Conservation (phyloP, 2,797 vertebrate genomes). For the Cheirogaleus major region DNA sequence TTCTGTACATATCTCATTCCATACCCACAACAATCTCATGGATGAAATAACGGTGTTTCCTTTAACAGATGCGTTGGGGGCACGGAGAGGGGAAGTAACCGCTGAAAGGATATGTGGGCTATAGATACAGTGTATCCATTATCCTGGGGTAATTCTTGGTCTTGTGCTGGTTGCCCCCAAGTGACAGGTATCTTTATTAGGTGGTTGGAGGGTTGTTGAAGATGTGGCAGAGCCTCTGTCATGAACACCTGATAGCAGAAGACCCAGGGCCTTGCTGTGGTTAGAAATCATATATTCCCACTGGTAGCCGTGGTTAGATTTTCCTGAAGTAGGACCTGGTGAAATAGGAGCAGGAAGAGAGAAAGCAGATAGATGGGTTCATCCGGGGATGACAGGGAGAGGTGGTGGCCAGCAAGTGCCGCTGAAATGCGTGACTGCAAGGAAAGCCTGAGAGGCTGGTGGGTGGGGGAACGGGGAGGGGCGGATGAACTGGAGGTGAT, state of each 20-base stretch:
- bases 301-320: neutral
- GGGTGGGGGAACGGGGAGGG: accelerated
- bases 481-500: neutral
- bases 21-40: neutral
- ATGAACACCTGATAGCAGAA: neutral
- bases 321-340: neutral
- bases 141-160: neutral
- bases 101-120: neutral
- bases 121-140: neutral
- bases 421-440: neutral
- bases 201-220: neutral
- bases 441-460: neutral
- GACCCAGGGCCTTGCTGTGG: neutral
- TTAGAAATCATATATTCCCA: neutral
- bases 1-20: neutral
- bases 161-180: neutral
- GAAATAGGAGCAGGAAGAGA: neutral
- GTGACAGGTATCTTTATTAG: neutral
- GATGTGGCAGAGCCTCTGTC: neutral
- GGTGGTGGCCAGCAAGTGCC: neutral
- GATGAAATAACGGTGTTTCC: neutral
- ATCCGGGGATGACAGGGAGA: neutral
- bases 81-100: neutral
- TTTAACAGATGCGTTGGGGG: neutral
- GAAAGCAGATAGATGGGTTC: neutral